These are phyloP conservation scores for Aporrectodea caliginosa DNA, from an alignment of 1,140 invertebrate genomes.

Conservation along the genomic window DNA sequence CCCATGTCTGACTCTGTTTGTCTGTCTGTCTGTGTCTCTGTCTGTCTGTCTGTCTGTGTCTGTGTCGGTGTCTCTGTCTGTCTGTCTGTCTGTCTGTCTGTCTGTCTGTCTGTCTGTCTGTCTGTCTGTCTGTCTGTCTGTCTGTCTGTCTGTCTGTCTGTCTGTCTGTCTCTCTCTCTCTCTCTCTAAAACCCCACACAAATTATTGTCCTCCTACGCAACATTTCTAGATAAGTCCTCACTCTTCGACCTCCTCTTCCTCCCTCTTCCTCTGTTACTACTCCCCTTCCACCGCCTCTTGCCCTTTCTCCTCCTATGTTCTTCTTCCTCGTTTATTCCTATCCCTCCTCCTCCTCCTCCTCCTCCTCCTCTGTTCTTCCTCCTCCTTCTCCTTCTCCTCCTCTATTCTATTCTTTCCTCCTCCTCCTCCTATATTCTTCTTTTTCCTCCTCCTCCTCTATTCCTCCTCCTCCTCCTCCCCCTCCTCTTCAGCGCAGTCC, in stretches of 20 bases:
- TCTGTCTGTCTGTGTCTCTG: not conserved
- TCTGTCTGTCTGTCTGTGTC: not conserved
- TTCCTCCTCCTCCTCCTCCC: too few relatives aligned
- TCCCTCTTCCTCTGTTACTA: not conserved
- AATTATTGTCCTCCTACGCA: too few relatives aligned
- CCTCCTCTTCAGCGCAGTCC: too few relatives aligned
- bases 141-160: not conserved
- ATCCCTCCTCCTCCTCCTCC: constrained; percentile 1
- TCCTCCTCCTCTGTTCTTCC: not conserved
- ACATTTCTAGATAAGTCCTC: too few relatives aligned
- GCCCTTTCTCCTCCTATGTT: not conserved
- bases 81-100: not conserved
- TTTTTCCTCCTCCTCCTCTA: too few relatives aligned
- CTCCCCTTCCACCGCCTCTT: not conserved
- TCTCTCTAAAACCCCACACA: not conserved
- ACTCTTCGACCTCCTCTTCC: too few relatives aligned
- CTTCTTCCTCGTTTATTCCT: not conserved
- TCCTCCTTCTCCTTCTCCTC: not conserved
- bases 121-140: not conserved
- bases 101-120: not conserved
- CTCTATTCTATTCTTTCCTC: too few relatives aligned
- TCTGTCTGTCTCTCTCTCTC: not conserved
- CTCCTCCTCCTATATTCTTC: too few relatives aligned
- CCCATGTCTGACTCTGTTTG: not conserved
- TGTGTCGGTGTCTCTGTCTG: not conserved